These are phyloP conservation scores for Mythimna albipuncta DNA, from an alignment of 2,888 invertebrate genomes.

Conservation along the genomic window DNA sequence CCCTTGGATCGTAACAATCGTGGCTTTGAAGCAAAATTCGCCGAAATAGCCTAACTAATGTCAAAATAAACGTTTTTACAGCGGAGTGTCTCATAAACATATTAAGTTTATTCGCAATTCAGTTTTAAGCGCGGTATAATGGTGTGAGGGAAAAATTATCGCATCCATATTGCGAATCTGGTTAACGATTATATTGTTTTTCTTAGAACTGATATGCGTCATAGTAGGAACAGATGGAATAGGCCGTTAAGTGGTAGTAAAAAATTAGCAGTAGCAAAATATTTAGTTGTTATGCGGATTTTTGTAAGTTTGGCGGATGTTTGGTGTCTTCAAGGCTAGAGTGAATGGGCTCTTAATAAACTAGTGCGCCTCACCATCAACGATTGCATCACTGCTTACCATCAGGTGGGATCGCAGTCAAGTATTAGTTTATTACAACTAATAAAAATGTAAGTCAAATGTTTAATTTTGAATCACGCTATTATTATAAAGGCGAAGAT, in stretches of 20 bases:
- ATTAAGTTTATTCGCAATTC: constrained; percentile 85
- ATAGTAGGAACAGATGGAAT: constrained; percentile 42
- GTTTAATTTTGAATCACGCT: neutral
- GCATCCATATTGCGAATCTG: constrained; percentile 70
- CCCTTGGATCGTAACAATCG: constrained; percentile 71
- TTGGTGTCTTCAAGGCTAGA: too few species aligned
- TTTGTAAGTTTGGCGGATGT: neutral
- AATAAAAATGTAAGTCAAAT: neutral
- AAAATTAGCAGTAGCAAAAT: constrained; percentile 30
- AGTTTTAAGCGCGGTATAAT: constrained; percentile 73
- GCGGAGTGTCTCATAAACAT: constrained; percentile 81
- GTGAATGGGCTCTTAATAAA: too few species aligned
- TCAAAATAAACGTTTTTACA: constrained; percentile 78
- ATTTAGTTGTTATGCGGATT: constrained; percentile 10
- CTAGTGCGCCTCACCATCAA: too few species aligned
- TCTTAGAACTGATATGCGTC: constrained; percentile 69
- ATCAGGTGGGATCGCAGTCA: too few species aligned
- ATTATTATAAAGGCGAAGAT: too few species aligned
- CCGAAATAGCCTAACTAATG: constrained; percentile 76
- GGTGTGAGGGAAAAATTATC: constrained; percentile 62
- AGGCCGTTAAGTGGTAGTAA: constrained; percentile 13
- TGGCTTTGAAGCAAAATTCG: constrained; percentile 75
- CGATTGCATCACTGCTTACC: too few species aligned
- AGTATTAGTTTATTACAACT: too few species aligned
- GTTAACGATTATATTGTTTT: constrained; percentile 56